Evolutionary conservation across 2,888 invertebrate genomes (phyloP), one percentile per base, ranked within the genome.

Genomic region (Adelognathus sp.): DNA sequence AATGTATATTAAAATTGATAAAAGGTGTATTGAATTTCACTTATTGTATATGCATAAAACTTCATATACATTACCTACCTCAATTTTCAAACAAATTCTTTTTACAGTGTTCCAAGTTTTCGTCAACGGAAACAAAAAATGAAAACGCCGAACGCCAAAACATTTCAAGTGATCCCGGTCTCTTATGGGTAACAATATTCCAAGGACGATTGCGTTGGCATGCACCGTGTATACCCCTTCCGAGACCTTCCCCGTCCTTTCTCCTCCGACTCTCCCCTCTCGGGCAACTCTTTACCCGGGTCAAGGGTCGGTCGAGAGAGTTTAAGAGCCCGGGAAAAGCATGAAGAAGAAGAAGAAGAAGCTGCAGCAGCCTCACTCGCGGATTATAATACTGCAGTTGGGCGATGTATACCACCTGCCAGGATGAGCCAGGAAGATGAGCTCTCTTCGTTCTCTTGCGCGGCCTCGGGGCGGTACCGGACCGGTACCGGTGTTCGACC

Each of bases 191-290:
- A 52, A 73, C 73, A 73, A 52, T 76, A 73, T 73, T 72, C 60
- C 74, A 79, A 79, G 74, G 74, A 71, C 78, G 78, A 79, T 71
- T 79, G 79, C 79, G 75, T 79, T 50, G 79, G 79, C 71, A 75
- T 72, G 27, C 29, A 41, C 52, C 67, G 79, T n/a, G n/a, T 67
- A 79, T 67, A 72, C 69, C 63, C 75, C 61, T 46, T 52, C 50
- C 7, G 52, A 78, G 66, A 54, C 27, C n/a, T 33, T 16, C 31
- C 29, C 18, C 50, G 21, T 33, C 21, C 33, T 50, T 14, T n/a
- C 24, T 5, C 9, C 5, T 24, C 39, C 41, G 39, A 41, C 33
- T 21, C 29, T 39, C 24, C 6, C 31, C 54, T 71, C 60, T 79
- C 52, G 54, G n/a, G n/a, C 54, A 60, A 71, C 29, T 70, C 46